Evolutionary conservation across 2,113 vertebrate genomes (phyloP).

Genomic region (Rhombomys opimus): DNA sequence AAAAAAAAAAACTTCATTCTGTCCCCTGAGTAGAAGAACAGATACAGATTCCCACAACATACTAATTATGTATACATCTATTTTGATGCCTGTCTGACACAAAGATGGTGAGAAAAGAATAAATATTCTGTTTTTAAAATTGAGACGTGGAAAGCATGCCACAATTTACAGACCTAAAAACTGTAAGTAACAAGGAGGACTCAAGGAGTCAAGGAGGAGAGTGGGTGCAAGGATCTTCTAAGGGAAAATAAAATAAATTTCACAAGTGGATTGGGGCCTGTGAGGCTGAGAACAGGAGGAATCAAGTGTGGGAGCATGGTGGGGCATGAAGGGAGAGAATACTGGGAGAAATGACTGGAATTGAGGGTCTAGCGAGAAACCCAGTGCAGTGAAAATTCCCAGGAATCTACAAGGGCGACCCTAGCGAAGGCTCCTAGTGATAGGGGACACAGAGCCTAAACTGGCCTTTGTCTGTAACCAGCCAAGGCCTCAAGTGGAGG

Average conservation of each 20-base stretch:
- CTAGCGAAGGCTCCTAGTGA: neutral
- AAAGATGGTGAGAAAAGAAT: neutral
- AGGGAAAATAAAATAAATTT: neutral
- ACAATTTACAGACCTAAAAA: neutral
- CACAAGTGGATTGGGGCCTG: neutral
- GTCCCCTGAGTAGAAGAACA: neutral
- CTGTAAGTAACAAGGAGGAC: neutral
- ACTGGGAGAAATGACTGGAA: neutral
- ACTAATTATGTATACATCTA: neutral
- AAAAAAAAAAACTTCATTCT: neutral
- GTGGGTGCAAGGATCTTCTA: neutral
- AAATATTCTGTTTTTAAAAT: neutral
- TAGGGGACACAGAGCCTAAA: neutral
- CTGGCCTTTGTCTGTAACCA: neutral
- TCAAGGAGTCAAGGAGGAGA: too few species aligned
- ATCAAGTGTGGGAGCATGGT: neutral
- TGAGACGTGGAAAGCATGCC: neutral
- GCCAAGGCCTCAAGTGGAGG: neutral
- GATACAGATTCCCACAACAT: neutral
- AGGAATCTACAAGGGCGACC: neutral
- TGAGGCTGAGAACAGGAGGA: neutral
- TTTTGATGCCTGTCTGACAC: neutral
- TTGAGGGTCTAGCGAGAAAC: neutral
- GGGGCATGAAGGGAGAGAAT: neutral
- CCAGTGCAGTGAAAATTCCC: neutral